A percentile compares a stretch with the other conserved stretches of the same genome.
phyloP scores from a whole-genome alignment of 1,140 invertebrate species.

The Plutomurus gul region DNA sequence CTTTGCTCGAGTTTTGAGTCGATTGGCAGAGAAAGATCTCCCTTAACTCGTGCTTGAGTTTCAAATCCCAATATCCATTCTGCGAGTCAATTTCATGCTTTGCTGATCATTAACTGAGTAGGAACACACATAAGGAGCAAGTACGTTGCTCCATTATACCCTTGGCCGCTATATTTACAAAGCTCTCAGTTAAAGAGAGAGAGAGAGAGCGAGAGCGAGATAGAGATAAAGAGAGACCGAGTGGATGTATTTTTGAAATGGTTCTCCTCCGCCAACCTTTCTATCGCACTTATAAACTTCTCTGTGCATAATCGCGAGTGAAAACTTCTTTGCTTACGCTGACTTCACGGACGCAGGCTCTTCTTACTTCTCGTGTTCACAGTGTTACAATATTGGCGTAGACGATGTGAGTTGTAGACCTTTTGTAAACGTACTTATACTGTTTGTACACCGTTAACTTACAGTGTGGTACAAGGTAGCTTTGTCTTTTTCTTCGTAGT shows the following conservation, averaged over 20 bases:
- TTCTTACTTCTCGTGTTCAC: neutral
- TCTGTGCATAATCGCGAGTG: neutral
- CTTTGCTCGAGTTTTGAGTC: neutral
- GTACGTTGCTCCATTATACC: neutral
- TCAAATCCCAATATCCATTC: slow-evolving; percentile 16
- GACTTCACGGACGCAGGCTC: neutral
- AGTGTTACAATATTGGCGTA: neutral
- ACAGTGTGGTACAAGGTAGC: no score
- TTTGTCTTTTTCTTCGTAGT: no score
- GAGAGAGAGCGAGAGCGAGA: neutral
- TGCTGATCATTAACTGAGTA: slow-evolving; percentile 29
- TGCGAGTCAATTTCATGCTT: slow-evolving; percentile 21
- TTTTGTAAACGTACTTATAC: no score
- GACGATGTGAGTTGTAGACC: no score
- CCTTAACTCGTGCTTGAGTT: slow-evolving; percentile 26
- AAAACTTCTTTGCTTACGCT: neutral
- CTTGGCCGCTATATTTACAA: no score
- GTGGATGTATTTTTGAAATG: slow-evolving; percentile 5
- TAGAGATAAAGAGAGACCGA: neutral
- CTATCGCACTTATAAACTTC: neutral
- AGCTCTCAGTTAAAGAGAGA: no score
- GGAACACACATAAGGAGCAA: slow-evolving; percentile 4
- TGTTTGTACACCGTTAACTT: no score
- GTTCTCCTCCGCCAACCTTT: neutral
- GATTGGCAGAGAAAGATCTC: slow-evolving; percentile 28